Evolutionary conservation across 1,140 invertebrate genomes (phyloP), one percentile per base, ranked within the genome.

Genomic region (Asobara japonica): DNA sequence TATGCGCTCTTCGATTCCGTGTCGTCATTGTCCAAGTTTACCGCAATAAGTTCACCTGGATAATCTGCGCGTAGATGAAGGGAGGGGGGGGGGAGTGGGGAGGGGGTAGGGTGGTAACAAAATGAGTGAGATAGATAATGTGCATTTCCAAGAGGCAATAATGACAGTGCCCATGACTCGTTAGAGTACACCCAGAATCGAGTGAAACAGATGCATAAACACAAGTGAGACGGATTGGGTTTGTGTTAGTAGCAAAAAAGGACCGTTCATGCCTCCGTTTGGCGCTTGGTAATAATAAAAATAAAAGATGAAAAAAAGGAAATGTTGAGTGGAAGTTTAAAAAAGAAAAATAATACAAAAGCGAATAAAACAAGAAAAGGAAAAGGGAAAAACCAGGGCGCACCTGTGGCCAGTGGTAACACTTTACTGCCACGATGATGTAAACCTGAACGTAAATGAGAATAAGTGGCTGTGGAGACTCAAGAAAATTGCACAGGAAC

Each of bases 401-500:
- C 84, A 85, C 82, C 83, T 86, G 83, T 84, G 78, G 77, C 75
- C 64, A 77, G 79, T 76, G 77, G 77, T 82, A 86, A 84, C 83
- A 83, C 82, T 84, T 85, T 83, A 85, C 82, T 83, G 75, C 80
- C 77, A 76, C 79, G 83, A 85, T 85, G 82, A 86, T 85, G 83
- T 84, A 85, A 86, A 86, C 83, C 80, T 73, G 78, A 84, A 84
- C 83, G 79, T 81, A 83, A 84, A 84, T 83, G 81, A 83, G 79
- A 82, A 82, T 82, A 82, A 82, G 78, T 79, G 79, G 78, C 69
- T 71, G 77, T 62, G 30, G 60, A 62, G 79, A 81, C 78, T 80
- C 78, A 66, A 79, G 80, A 81, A 82, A 81, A 82, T 82, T 82
- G 76, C 79, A 75, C 38, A 73, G 67, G 73, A 74, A 76, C 66